Evolutionary conservation across 2,888 invertebrate genomes (phyloP).

Genomic region (Clostera curtula): DNA sequence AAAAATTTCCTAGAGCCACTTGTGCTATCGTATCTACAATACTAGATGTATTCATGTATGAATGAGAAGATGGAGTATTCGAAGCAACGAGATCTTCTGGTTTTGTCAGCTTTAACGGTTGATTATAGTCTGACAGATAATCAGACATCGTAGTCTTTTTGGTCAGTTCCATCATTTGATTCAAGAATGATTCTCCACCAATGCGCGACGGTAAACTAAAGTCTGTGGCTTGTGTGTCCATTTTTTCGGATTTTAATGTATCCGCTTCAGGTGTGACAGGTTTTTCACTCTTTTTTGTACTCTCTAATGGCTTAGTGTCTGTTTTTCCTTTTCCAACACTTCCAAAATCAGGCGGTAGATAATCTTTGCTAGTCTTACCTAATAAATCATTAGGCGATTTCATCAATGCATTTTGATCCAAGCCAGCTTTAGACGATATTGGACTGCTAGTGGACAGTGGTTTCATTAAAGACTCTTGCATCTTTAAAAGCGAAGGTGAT

Average conservation of each 20-base stretch:
- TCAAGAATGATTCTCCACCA: constrained; percentile 63
- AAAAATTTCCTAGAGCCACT: constrained; percentile 59
- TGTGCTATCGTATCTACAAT: constrained; percentile 62
- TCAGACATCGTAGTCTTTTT: constrained; percentile 71
- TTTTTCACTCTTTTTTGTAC: constrained; percentile 56
- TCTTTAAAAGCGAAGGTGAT: constrained; percentile 82
- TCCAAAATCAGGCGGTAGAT: constrained; percentile 71
- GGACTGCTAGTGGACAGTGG: constrained; percentile 76
- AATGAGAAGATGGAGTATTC: constrained; percentile 64
- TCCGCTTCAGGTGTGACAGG: constrained; percentile 70
- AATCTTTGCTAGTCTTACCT: constrained; percentile 58
- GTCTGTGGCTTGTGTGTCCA: constrained; percentile 54
- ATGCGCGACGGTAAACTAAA: constrained; percentile 66
- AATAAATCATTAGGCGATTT: constrained; percentile 62
- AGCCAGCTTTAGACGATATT: constrained; percentile 57
- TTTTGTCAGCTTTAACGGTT: constrained; percentile 76
- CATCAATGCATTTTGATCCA: constrained; percentile 60
- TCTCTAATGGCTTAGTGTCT: constrained; percentile 55
- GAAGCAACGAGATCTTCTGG: constrained; percentile 66
- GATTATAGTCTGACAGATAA: constrained; percentile 65
- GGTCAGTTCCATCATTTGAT: constrained; percentile 70
- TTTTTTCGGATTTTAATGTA: constrained; percentile 41
- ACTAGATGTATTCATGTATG: constrained; percentile 52
- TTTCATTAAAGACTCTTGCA: constrained; percentile 78
- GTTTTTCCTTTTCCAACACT: constrained; percentile 68